phyloP scores from a whole-genome alignment of 2,113 vertebrate genomes.

The Chaetura pelagica region DNA sequence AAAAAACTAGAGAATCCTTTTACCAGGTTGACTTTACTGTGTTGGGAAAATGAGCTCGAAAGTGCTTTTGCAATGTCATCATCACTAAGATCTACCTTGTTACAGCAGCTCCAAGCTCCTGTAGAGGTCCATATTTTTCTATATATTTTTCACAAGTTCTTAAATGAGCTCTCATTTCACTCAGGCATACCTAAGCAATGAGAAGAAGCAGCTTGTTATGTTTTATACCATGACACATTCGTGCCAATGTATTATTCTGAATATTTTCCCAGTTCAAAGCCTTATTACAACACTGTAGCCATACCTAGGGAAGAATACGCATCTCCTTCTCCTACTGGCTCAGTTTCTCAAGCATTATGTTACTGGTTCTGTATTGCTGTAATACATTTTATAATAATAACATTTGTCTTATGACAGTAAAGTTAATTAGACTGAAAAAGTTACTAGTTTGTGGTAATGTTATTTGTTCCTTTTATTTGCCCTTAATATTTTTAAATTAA shows the following conservation, averaged over 20 bases:
- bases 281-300: background rate
- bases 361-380: background rate
- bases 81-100: slow-evolving; percentile 26
- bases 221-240: background rate
- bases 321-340: background rate
- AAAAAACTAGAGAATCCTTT: background rate
- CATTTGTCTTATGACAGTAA: background rate
- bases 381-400: background rate
- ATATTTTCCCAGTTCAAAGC: background rate
- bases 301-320: background rate
- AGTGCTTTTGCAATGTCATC: background rate
- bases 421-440: background rate
- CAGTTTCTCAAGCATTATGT: background rate
- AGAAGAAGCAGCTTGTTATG: background rate
- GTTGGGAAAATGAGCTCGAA: background rate
- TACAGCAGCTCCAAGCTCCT: slow-evolving; percentile 40
- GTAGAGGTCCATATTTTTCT: slow-evolving; percentile 57
- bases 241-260: background rate
- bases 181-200: slow-evolving; percentile 58
- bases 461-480: background rate
- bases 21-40: background rate
- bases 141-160: slow-evolving; percentile 65
- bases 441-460: background rate
- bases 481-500: background rate
- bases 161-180: slow-evolving; percentile 69